phyloP scores from a whole-genome alignment of 2,797 vertebrate species.

The Pagetopsis macropterus region DNA sequence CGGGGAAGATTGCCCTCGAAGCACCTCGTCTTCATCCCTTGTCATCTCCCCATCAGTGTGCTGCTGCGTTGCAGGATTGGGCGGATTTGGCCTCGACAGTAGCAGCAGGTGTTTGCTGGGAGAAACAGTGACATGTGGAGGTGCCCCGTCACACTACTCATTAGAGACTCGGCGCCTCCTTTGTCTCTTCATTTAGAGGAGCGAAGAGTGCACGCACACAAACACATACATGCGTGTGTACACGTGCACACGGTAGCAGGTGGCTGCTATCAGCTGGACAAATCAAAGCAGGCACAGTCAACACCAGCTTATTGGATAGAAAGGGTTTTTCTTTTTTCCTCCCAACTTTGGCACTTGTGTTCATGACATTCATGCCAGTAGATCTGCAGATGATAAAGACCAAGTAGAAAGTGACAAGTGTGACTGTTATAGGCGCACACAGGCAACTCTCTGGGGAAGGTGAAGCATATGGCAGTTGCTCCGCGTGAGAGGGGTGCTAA shows the following conservation, averaged over 20 bases:
- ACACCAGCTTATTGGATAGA: slow-evolving; percentile 28
- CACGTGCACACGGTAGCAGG: slow-evolving; percentile 51
- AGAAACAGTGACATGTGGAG: slow-evolving; percentile 61
- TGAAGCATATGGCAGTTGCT: slow-evolving; percentile 51
- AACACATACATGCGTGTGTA: neutral
- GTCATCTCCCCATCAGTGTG: slow-evolving; percentile 9
- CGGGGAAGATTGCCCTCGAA: slow-evolving; percentile 21
- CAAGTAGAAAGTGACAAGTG: slow-evolving; percentile 31
- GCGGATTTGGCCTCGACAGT: slow-evolving; percentile 34
- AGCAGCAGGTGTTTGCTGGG: slow-evolving; percentile 70
- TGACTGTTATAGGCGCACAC: neutral
- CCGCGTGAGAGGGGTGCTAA: slow-evolving; percentile 48
- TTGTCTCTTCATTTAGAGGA: slow-evolving; percentile 65
- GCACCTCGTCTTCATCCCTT: slow-evolving; percentile 9
- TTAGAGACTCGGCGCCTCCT: slow-evolving; percentile 62
- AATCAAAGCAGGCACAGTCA: slow-evolving; percentile 57
- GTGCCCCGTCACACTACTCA: slow-evolving; percentile 66
- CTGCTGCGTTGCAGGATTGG: slow-evolving; percentile 36
- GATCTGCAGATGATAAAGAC: slow-evolving; percentile 20
- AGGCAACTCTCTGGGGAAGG: slow-evolving; percentile 24
- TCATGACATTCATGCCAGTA: neutral
- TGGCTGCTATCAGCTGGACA: slow-evolving; percentile 54
- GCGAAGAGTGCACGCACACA: slow-evolving; percentile 5
- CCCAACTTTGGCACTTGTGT: neutral
- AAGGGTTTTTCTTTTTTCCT: neutral